Evolutionary conservation across 2,888 invertebrate species (phyloP), one percentile per base, ranked within the genome.

Genomic region (Tenodera sinensis): DNA sequence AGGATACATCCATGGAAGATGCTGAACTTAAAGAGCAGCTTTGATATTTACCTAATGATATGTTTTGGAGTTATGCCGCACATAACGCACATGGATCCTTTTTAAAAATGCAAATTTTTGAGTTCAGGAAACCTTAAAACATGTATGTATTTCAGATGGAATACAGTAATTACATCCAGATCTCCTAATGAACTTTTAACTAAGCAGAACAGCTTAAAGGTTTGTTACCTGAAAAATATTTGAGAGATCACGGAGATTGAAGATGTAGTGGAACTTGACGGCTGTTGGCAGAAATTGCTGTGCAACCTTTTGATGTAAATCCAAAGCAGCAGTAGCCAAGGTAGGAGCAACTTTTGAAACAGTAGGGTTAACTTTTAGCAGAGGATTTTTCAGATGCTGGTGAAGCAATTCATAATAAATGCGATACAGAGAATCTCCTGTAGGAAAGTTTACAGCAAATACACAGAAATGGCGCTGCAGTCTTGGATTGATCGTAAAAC

Each of bases 201-300:
- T 42, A 42, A 12, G 42, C 12, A 42, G 4, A 6, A 34, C 34
- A 34, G 34, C 34, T 7, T 42, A 42, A 42, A 12, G 42, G 20
- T 71, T 20, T 71, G 6, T 20, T 71, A 97, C 98, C 95, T 98
- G 98, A 93, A 98, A 99, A 91, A 99, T 97, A 92, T 98, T 99
- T 1, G 98, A 97, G 89, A 99, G 94, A 93, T 99, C 99, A 90
- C 99, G 94, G 88, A 99, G 94, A 93, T 98, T 99, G 93, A 98
- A 99, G 90, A 97, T 95, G 92, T 99, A 99, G 93, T 99, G 99
- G 93, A 99, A 99, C 93, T 98, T 99, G 91, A 98, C 95, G 30
- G 98, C 98, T 0, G 99, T 99, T 0, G 99, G 99, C 91, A 99
- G 94, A 93, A 99, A 99, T 0, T 95, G 95, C 3, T 95, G 92